Percentiles rank a stretch among this genome's conserved stretches.
Conservation (phyloP, 2,797 vertebrate genomes). For the Mormyrus hasselquistii region DNA sequence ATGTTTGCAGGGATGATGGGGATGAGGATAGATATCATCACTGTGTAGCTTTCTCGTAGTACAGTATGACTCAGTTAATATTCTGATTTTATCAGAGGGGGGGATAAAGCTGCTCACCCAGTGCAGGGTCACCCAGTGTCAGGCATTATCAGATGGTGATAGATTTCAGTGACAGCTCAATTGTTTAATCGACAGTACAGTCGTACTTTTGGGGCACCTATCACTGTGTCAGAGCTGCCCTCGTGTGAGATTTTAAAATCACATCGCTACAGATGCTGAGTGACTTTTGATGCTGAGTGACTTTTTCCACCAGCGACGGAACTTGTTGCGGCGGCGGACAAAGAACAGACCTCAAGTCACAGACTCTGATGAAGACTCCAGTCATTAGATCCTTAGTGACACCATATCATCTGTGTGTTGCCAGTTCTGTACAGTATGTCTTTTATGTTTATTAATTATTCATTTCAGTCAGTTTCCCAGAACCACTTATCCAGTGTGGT, state of each 20-base stretch:
- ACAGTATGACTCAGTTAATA: not conserved
- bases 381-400: not conserved
- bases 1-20: not conserved
- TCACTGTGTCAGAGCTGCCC: not conserved
- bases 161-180: not conserved
- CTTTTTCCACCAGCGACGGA: not conserved
- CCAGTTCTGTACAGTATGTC: not conserved
- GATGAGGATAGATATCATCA: not conserved
- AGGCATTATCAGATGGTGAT: not conserved
- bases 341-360: not conserved
- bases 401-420: not conserved
- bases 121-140: not conserved
- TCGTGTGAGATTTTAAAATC: not conserved
- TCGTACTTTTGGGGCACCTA: not conserved
- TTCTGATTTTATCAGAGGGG: not conserved
- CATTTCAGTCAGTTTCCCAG: not conserved
- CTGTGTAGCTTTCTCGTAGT: not conserved
- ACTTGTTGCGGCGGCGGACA: not conserved
- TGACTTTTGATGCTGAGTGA: not conserved
- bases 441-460: not conserved
- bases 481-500: not conserved
- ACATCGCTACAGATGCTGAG: not conserved
- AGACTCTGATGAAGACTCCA: not conserved
- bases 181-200: not conserved
- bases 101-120: not conserved